Evolutionary conservation across 1,140 invertebrate genomes (phyloP).

Genomic region (Drosophila repleta): DNA sequence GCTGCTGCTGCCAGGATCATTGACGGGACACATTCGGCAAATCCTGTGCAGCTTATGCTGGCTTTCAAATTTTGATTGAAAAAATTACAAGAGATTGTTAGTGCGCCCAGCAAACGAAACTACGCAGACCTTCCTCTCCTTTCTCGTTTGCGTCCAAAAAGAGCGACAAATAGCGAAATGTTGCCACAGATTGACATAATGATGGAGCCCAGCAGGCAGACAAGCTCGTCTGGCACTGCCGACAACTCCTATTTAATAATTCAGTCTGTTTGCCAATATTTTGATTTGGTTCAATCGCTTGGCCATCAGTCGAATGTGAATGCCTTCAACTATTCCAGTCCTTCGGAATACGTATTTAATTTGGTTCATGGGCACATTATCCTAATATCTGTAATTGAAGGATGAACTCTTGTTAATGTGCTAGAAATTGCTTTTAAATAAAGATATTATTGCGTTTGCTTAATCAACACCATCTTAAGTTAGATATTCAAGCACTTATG

Average conservation of each 20-base stretch:
- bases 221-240: slow-evolving; percentile 2
- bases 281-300: slow-evolving; percentile 62
- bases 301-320: slow-evolving; percentile 33
- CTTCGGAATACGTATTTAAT: slow-evolving; percentile 25
- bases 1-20: slow-evolving; percentile 25
- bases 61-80: slow-evolving; percentile 82
- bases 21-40: slow-evolving; percentile 60
- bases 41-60: slow-evolving; percentile 77
- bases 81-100: slow-evolving; percentile 63
- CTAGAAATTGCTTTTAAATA: too few relatives aligned
- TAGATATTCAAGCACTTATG: too few relatives aligned
- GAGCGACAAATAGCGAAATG: slow-evolving; percentile 75
- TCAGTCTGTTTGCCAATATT: slow-evolving; percentile 63
- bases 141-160: slow-evolving; percentile 4
- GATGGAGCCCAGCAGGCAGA: slow-evolving; percentile 20
- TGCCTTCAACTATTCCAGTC: neutral
- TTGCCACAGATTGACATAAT: slow-evolving; percentile 71
- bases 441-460: too few relatives aligned
- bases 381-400: neutral
- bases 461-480: too few relatives aligned
- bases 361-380: slow-evolving; percentile 3
- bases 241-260: slow-evolving; percentile 67
- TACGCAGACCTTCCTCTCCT: neutral
- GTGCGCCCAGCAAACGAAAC: slow-evolving; percentile 31
- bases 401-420: neutral